Evolutionary conservation across 2,888 invertebrate genomes (phyloP).

Genomic region (Mesoligia furuncula): DNA sequence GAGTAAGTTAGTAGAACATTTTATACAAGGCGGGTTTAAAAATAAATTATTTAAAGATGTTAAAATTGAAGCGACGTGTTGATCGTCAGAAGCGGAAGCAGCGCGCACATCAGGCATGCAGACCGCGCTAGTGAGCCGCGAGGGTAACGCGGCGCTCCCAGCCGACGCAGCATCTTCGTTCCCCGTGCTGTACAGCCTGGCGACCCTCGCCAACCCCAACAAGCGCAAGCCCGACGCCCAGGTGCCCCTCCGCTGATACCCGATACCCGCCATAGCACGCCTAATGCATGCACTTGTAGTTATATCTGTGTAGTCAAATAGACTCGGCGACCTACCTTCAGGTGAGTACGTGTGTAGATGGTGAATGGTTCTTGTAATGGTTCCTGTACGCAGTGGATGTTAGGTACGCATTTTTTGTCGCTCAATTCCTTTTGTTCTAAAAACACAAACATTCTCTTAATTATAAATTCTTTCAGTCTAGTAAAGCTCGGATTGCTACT

Average conservation of each 20-base stretch:
- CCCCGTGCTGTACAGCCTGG: slow-evolving; percentile 91
- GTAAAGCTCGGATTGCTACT: neutral
- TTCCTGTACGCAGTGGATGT: slow-evolving; percentile 25
- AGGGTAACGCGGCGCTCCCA: slow-evolving; percentile 94
- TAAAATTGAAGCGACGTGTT: slow-evolving; percentile 35
- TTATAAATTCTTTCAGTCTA: neutral
- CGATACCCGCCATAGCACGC: slow-evolving; percentile 65
- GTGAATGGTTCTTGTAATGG: slow-evolving; percentile 47
- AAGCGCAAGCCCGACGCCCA: slow-evolving; percentile 87
- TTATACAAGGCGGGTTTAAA: neutral
- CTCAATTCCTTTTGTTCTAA: neutral
- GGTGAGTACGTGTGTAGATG: slow-evolving; percentile 54
- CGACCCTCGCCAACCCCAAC: slow-evolving; percentile 88
- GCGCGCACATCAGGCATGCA: slow-evolving; percentile 94
- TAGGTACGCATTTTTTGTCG: neutral
- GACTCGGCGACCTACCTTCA: slow-evolving; percentile 31
- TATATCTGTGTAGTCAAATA: slow-evolving; percentile 61
- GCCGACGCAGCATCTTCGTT: slow-evolving; percentile 89
- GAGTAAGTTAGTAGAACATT: neutral
- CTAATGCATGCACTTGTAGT: slow-evolving; percentile 78
- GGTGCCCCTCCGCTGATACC: slow-evolving; percentile 77
- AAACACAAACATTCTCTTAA: neutral
- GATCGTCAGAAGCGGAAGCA: slow-evolving; percentile 94
- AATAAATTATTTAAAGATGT: neutral
- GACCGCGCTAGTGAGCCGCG: slow-evolving; percentile 93